Conservation (phyloP, 2,888 invertebrate species). For the Chymomyza amoena region DNA sequence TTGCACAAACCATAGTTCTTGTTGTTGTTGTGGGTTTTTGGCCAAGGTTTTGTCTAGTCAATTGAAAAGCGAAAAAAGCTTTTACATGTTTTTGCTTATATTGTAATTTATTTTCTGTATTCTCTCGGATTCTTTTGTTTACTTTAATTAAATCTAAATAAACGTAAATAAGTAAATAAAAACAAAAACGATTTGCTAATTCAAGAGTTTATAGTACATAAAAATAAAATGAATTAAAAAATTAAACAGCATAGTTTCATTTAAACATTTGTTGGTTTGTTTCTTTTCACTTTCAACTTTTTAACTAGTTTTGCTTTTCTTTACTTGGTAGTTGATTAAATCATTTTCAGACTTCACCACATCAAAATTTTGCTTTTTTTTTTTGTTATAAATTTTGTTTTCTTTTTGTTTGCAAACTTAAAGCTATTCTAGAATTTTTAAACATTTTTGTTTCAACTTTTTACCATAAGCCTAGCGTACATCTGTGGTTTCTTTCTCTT, state of each 20-base stretch:
- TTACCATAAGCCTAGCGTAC: conserved; percentile 66
- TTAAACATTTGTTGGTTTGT: conserved; percentile 16
- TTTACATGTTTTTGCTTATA: conserved; percentile 24
- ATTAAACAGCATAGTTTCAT: conserved; percentile 43
- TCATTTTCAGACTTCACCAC: conserved; percentile 77
- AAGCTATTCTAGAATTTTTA: conserved; percentile 42
- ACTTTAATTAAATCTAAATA: conserved; percentile 78
- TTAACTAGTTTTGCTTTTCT: conserved; percentile 32
- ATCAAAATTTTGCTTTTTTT: conserved; percentile 26
- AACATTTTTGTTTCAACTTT: conserved; percentile 58
- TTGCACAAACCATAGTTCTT: neutral
- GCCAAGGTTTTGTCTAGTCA: conserved; percentile 25
- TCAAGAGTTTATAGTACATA: conserved; percentile 38
- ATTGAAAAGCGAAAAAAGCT: conserved; percentile 9
- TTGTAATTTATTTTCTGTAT: conserved; percentile 47
- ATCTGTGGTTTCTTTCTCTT: conserved; percentile 50
- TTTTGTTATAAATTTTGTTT: conserved; percentile 44
- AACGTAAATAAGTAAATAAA: conserved; percentile 52
- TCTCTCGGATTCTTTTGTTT: conserved; percentile 72
- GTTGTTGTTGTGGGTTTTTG: neutral
- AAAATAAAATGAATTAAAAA: conserved; percentile 9
- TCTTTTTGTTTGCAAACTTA: conserved; percentile 46
- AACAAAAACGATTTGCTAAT: conserved; percentile 54
- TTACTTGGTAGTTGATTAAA: conserved; percentile 72
- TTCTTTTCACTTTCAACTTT: conserved; percentile 28